Base-by-base conservation (phyloP, 2,888 invertebrate genomes). In the Microplitis manilae region DNA sequence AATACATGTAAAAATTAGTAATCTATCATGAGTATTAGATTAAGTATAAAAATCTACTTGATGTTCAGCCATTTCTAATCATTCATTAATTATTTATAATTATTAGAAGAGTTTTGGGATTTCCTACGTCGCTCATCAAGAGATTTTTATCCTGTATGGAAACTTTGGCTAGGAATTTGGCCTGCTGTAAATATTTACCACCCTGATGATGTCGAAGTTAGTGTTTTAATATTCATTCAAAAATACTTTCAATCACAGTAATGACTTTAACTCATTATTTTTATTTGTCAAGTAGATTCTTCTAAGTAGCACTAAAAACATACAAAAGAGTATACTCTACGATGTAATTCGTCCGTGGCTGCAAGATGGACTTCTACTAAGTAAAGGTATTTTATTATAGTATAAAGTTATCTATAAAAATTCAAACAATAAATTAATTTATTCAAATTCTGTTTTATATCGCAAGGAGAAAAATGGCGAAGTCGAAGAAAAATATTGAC, bases 401-500 rank as follows among this genome's bases (percentile, higher is more conserved):
- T 2, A 0, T 30, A 30, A 30, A 30, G 30, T 30, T 2, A 4
- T 30, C 2, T 30, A 30, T 2, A 30, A 0, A 30, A 30, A 30
- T 30, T 4, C 2, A 0, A 72, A 30, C 30, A 4, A 4, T 59
- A 38, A 20, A 30, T 67, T 2, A 68, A 6, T 38, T 30, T 40
- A 50, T 30, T 30, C 30, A n/a, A 50, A 30, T 40, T 50, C 6
- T 2, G 15, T 50, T 67, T 30, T 50, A 6, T 2, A 20, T 61
- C 50, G 59, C n/a, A 61, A 92, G 92, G 92, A 30, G 69, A 82
- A n/a, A 93, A 93, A 87, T 94, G 94, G 94, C 92, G 92, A 64
- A 84, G 88, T 0, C 90, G 94, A n/a, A 88, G 94, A 70, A 93
- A 92, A 86, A 91, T 93, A 77, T 84, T 94, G 13, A 94, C 94